Percentiles rank a stretch among this genome's conserved stretches.
Evolutionary conservation across 2,888 invertebrate genomes (phyloP).

Genomic region (Cerceris rybyensis): DNA sequence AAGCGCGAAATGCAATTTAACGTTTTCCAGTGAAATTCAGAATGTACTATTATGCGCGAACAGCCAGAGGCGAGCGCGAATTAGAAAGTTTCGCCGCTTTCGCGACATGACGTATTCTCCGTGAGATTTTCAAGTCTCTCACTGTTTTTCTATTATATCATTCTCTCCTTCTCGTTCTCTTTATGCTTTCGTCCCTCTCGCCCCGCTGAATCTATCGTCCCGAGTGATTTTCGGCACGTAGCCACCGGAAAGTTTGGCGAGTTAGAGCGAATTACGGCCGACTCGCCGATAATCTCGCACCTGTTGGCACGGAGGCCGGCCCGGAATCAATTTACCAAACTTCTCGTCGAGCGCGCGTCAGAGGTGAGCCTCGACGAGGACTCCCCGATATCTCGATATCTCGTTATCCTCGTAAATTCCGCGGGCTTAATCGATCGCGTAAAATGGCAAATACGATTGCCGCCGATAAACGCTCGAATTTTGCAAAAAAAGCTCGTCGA

Average conservation of each 20-base stretch:
- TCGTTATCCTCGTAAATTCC: constrained; percentile 19
- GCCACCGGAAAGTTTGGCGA: constrained; percentile 28
- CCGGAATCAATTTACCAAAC: constrained; percentile 58
- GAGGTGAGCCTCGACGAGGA: constrained; percentile 13
- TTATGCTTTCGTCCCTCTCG: neutral
- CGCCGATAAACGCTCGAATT: neutral
- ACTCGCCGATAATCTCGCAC: constrained; percentile 42
- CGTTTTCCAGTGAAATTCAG: constrained; percentile 1
- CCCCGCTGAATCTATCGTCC: neutral
- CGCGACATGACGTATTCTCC: neutral
- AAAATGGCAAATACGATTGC: constrained; percentile 33
- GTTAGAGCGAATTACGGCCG: constrained; percentile 27
- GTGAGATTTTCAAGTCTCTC: neutral
- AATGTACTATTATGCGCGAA: neutral
- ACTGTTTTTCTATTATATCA: too few species aligned
- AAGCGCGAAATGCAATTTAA: constrained; percentile 16
- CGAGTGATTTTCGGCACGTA: constrained; percentile 6
- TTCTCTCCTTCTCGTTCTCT: too few species aligned
- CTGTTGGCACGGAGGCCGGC: constrained; percentile 37
- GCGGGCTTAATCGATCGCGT: constrained; percentile 32
- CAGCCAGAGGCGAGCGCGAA: neutral
- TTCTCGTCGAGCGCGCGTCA: constrained; percentile 34
- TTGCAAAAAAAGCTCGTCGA: neutral
- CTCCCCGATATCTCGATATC: constrained; percentile 37
- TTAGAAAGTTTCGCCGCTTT: neutral